Percentiles rank a stretch among this genome's conserved stretches.
Evolutionary conservation across 2,888 invertebrate genomes (phyloP).

Genomic region (Neelides folsomi): DNA sequence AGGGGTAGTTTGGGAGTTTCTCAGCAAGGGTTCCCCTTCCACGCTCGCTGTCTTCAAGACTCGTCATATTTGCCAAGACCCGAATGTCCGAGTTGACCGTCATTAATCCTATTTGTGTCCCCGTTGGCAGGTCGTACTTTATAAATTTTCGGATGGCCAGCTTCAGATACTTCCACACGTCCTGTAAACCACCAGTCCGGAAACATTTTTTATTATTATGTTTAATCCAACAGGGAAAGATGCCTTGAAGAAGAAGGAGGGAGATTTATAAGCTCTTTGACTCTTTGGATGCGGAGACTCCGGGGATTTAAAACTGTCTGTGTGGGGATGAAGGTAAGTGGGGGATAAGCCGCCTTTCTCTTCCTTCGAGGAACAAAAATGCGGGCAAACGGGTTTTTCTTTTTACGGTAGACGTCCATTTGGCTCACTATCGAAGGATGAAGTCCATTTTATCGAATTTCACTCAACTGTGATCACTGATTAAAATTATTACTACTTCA

Average conservation of each 20-base stretch:
- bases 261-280: too few species aligned
- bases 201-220: background rate
- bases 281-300: too few species aligned
- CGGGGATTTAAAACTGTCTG: too few species aligned
- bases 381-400: too few species aligned
- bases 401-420: too few species aligned
- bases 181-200: constrained; percentile 34
- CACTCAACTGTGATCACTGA: too few species aligned
- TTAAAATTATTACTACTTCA: too few species aligned
- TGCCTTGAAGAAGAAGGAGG: background rate
- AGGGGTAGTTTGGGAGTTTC: constrained; percentile 32
- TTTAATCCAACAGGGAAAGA: background rate
- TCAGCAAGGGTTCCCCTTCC: constrained; percentile 25
- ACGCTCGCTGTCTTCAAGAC: constrained; percentile 19
- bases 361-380: too few species aligned
- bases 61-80: constrained; percentile 30
- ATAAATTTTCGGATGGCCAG: constrained; percentile 48
- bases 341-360: too few species aligned
- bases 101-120: constrained; percentile 36
- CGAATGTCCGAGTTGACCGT: constrained; percentile 34
- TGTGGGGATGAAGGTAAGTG: too few species aligned
- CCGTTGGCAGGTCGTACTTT: constrained; percentile 42
- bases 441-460: too few species aligned
- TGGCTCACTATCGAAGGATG: too few species aligned
- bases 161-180: constrained; percentile 48